These are phyloP conservation scores for Tapirus terrestris DNA, from an alignment of 2,113 vertebrate genomes.

Conservation along the genomic window DNA sequence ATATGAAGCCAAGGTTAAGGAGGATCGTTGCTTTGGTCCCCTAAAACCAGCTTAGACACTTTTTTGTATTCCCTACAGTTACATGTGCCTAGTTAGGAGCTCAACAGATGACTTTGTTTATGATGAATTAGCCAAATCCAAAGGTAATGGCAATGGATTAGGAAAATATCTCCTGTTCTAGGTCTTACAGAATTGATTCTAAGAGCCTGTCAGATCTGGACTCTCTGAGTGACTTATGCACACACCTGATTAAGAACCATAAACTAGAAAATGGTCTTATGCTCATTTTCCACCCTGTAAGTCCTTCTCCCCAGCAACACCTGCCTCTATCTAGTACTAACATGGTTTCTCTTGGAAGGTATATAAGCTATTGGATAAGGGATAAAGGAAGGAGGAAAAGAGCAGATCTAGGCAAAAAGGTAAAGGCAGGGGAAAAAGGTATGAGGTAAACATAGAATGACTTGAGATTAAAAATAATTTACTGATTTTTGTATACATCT, in stretches of 20 bases:
- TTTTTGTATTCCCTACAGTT: conserved; percentile 52
- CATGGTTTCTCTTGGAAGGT: neutral
- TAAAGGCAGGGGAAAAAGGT: neutral
- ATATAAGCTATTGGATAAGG: neutral
- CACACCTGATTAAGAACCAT: conserved; percentile 3
- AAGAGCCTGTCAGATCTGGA: neutral
- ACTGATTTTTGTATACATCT: neutral
- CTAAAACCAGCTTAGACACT: neutral
- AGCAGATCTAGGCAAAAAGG: neutral
- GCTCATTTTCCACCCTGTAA: neutral
- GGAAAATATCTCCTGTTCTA: neutral
- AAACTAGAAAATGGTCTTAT: neutral
- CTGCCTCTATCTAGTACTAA: neutral
- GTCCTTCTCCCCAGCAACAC: neutral
- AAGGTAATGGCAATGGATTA: conserved; percentile 56
- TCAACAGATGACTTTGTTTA: conserved; percentile 23
- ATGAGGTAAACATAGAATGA: neutral
- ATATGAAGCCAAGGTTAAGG: neutral
- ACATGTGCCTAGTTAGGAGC: conserved; percentile 42
- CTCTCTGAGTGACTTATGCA: neutral
- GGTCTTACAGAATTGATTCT: neutral
- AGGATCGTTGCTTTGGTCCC: neutral
- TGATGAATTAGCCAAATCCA: conserved; percentile 43
- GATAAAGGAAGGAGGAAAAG: neutral
- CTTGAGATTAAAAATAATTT: conserved; percentile 28